Percentiles rank a stretch among this genome's conserved stretches.
Conservation (phyloP, 2,888 invertebrate species). For the Melipona beecheii region DNA sequence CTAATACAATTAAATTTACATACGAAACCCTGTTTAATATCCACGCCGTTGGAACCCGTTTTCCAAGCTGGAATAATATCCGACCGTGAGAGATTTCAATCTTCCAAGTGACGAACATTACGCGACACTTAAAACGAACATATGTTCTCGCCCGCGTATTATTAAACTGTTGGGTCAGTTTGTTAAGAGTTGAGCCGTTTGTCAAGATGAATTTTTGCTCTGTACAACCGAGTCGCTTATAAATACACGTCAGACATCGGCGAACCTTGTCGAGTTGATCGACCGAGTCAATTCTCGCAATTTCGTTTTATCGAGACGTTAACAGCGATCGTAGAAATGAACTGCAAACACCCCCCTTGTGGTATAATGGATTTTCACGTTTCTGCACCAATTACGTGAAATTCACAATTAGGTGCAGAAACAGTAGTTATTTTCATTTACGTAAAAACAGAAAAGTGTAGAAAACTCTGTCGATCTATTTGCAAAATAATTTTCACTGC, state of each 20-base stretch:
- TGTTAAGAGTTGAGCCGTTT: not conserved
- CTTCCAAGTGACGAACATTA: constrained; percentile 16
- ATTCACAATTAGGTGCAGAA: too few relatives aligned
- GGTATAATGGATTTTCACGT: too few relatives aligned
- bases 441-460: too few relatives aligned
- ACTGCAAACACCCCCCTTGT: too few relatives aligned
- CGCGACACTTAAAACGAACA: not conserved
- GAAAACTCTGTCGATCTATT: too few relatives aligned
- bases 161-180: not conserved
- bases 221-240: not conserved
- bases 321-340: not conserved
- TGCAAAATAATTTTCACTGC: too few relatives aligned
- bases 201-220: not conserved
- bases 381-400: too few relatives aligned
- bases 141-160: not conserved
- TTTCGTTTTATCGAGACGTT: not conserved
- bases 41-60: not conserved
- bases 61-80: not conserved
- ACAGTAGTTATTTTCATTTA: too few relatives aligned
- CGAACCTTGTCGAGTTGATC: not conserved
- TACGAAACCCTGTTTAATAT: not conserved
- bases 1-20: constrained; percentile 17
- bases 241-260: too few relatives aligned
- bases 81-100: constrained; percentile 16
- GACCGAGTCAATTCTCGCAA: not conserved